These are phyloP conservation scores for Pegoplata infirma DNA, from an alignment of 2,888 invertebrate species.

Conservation along the genomic window DNA sequence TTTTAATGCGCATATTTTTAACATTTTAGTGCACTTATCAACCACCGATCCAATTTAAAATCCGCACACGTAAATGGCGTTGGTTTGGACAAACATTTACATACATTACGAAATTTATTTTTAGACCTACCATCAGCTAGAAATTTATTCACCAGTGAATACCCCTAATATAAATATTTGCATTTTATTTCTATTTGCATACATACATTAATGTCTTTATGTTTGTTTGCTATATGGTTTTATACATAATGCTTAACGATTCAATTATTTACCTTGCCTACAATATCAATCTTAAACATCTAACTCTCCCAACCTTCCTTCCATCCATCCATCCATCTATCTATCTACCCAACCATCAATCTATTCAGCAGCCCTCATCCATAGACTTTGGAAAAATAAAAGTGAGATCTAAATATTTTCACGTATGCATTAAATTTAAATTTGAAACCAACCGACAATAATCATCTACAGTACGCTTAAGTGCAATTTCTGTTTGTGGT, in stretches of 20 bases:
- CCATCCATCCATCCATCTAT: conserved; percentile 24
- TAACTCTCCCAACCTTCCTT: no score
- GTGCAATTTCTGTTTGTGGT: conserved; percentile 64
- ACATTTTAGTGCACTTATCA: no score
- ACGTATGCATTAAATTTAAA: conserved; percentile 51
- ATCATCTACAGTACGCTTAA: conserved; percentile 36
- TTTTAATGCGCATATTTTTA: no score
- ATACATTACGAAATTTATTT: no score
- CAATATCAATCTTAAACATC: conserved; percentile 32
- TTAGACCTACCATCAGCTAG: no score
- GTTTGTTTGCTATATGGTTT: conserved; percentile 30
- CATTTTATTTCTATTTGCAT: not conserved
- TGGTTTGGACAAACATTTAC: no score
- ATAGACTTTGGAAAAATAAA: not conserved
- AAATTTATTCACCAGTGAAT: not conserved
- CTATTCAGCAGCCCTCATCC: not conserved
- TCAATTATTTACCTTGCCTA: conserved; percentile 49
- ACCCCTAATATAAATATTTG: not conserved
- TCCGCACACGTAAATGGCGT: no score
- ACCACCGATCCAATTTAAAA: no score
- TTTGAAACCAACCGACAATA: conserved; percentile 36
- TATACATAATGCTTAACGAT: conserved; percentile 26
- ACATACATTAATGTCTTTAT: conserved; percentile 18
- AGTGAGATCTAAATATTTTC: conserved; percentile 12
- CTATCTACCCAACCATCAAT: not conserved